Conservation (phyloP, 2,797 vertebrate genomes). For the Cuculus canorus region DNA sequence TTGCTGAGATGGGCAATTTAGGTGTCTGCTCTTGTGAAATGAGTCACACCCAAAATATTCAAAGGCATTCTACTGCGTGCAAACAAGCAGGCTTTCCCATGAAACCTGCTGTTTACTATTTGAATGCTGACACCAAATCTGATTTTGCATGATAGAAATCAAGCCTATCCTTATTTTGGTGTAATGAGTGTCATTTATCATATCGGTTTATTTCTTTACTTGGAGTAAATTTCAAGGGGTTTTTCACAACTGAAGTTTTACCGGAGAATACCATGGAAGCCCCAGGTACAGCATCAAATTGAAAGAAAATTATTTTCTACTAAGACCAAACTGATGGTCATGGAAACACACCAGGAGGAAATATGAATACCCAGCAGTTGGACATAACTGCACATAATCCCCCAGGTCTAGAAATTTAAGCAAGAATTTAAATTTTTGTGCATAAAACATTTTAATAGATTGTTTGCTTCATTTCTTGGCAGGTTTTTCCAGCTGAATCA, state of each 20-base stretch:
- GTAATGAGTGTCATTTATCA: neutral
- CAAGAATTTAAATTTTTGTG: neutral
- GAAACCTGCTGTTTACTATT: conserved; percentile 29
- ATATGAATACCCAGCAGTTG: neutral
- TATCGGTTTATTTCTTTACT: neutral
- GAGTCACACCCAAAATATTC: conserved; percentile 46
- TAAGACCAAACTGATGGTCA: neutral
- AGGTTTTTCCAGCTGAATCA: neutral
- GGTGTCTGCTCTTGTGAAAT: conserved; percentile 1
- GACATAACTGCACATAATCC: neutral
- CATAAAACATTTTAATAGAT: conserved; percentile 4
- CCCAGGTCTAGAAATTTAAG: neutral
- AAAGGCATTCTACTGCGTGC: conserved; percentile 28
- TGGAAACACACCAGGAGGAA: neutral
- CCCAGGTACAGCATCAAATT: neutral
- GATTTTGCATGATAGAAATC: conserved; percentile 47
- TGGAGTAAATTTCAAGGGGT: neutral
- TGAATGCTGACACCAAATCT: neutral
- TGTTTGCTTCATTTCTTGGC: neutral
- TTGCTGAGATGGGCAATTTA: conserved; percentile 42
- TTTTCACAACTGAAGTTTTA: neutral
- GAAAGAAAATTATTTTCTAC: neutral
- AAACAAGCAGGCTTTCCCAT: conserved; percentile 35
- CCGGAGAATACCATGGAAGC: neutral
- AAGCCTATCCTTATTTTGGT: neutral